Base-by-base conservation (phyloP, 1,140 invertebrate genomes). In the Oryctes rhinoceros region DNA sequence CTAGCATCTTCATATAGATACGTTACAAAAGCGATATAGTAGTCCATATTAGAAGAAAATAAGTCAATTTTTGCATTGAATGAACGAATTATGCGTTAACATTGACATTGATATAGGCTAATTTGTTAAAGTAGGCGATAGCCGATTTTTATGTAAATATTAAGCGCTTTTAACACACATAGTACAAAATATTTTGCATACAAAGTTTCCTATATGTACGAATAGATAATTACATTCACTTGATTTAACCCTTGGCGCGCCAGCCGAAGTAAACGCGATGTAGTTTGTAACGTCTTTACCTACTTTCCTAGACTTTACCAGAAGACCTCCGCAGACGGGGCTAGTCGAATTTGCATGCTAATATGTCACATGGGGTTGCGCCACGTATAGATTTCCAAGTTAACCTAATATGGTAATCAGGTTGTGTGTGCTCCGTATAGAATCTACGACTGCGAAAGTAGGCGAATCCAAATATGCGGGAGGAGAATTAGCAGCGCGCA, bases 321-420 rank as follows among this genome's bases (percentile, higher is more conserved):
- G 53, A 59, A 59, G 15, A n/a, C 15, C 53, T 59, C n/a, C 53
- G 53, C 39, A 44, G n/a, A n/a, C 3, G 39, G 39, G 39, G 9
- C 39, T 44, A 44, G 39, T 44, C 5, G 18, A 59, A 59, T 59
- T 59, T 59, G 15, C 53, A 59, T 59, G 15, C 15, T 59, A 59
- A 59, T 59, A 59, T 59, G 53, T 59, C 53, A 18, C 15, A n/a
- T n/a, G 53, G 15, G 53, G n/a, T 18, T 18, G 5, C 53, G 6
- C 53, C 53, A 6, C 53, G 53, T 59, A 59, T 59, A 59, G 53
- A 18, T 59, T 59, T 18, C 53, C 18, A 59, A 59, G 15, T 59
- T 59, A 59, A 59, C 53, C 53, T 59, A 18, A 59, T 59, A 59
- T 59, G 53, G 15, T 59, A 59, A 59, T 59, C 53, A n/a, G n/a